Conservation (phyloP, 2,797 vertebrate species). For the Oceanodroma leucorhoa region DNA sequence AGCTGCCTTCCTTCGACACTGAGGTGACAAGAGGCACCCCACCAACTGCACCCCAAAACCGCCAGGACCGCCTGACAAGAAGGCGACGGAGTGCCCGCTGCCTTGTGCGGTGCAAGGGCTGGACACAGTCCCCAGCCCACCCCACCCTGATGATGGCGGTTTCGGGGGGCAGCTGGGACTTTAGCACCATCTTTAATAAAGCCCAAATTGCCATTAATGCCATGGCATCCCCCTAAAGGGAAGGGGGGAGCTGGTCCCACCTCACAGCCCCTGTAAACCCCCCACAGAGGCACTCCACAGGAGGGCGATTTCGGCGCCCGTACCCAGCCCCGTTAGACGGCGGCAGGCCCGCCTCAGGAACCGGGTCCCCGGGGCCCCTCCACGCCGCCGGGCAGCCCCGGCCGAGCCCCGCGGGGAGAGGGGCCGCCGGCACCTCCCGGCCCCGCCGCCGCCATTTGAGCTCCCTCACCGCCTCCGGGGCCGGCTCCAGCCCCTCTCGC, state of each 20-base stretch:
- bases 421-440: not conserved
- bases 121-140: not conserved
- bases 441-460: not conserved
- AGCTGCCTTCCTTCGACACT: rapidly evolving
- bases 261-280: rapidly evolving
- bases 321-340: not conserved
- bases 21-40: not conserved
- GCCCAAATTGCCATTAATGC: rapidly evolving
- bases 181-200: not conserved
- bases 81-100: rapidly evolving
- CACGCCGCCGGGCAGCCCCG: not conserved
- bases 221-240: not conserved
- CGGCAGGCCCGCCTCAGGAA: not conserved
- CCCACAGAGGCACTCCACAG: rapidly evolving
- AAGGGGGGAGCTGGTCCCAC: not conserved
- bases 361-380: not conserved
- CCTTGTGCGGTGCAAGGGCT: rapidly evolving
- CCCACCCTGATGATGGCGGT: rapidly evolving
- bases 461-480: not conserved
- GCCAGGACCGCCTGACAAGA: rapidly evolving
- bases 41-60: not conserved
- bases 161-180: rapidly evolving
- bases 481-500: not conserved
- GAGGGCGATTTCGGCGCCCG: rapidly evolving
- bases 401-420: not conserved